Percentiles rank a stretch among this genome's conserved stretches.
These are phyloP conservation scores for Sitta europaea DNA, from an alignment of 2,113 vertebrate species.

Conservation along the genomic window DNA sequence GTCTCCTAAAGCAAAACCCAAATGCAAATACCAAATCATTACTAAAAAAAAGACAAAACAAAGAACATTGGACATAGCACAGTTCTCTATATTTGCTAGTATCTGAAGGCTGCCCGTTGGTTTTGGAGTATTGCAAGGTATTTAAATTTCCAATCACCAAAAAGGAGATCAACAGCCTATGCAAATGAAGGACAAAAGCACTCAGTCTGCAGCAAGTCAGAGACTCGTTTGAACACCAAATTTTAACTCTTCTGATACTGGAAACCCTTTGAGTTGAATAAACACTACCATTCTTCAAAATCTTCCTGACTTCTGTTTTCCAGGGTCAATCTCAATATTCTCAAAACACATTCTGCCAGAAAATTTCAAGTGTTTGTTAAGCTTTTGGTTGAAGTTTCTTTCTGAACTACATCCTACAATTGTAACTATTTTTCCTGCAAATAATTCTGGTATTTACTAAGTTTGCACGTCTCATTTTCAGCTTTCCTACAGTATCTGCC, in stretches of 20 bases:
- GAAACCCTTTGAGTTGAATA: neutral
- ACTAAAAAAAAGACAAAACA: neutral
- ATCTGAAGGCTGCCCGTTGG: neutral
- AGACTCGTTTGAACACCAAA: neutral
- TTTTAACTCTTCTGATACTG: neutral
- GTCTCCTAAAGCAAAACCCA: slow-evolving; percentile 78
- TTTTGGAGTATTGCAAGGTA: neutral
- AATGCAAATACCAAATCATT: neutral
- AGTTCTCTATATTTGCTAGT: neutral
- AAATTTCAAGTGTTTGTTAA: neutral
- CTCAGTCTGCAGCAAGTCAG: neutral
- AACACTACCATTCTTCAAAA: neutral
- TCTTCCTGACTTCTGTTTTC: neutral
- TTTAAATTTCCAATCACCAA: neutral
- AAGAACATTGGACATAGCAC: neutral
- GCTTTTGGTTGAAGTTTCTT: neutral
- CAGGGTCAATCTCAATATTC: neutral
- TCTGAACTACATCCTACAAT: neutral
- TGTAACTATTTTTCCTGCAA: neutral
- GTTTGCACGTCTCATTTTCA: neutral
- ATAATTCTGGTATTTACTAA: neutral
- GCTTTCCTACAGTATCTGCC: neutral
- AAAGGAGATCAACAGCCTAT: neutral
- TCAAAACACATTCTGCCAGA: neutral
- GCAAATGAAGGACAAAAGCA: neutral